Conservation (phyloP, 2,888 invertebrate species). For the Drosophila recens region DNA sequence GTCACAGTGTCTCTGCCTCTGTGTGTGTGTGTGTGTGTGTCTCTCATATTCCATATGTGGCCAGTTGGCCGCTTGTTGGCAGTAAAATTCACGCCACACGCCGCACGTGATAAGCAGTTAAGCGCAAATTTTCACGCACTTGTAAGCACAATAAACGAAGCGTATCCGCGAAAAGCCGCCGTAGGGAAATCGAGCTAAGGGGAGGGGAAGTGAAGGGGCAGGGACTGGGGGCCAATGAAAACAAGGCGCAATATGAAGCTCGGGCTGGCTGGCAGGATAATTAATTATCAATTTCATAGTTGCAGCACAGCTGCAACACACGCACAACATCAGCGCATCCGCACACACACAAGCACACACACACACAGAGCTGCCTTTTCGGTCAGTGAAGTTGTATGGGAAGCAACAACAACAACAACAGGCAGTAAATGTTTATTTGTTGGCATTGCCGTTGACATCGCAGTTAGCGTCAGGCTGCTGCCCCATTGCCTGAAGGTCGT, state of each 20-base stretch:
- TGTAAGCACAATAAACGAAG: conserved; percentile 77
- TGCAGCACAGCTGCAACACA: conserved; percentile 40
- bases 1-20: conserved; percentile 11
- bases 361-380: conserved; percentile 33
- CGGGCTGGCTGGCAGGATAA: conserved; percentile 65
- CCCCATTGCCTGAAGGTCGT: conserved; percentile 65
- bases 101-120: conserved; percentile 78
- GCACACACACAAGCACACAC: conserved; percentile 15
- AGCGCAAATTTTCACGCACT: conserved; percentile 80
- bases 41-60: conserved; percentile 40
- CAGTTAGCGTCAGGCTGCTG: conserved; percentile 37
- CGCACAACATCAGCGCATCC: conserved; percentile 26
- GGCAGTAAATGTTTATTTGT: conserved; percentile 32
- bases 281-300: conserved; percentile 81
- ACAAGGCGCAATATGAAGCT: conserved; percentile 1
- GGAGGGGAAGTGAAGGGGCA: not conserved
- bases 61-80: conserved; percentile 46
- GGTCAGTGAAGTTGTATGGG: conserved; percentile 43
- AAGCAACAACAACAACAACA: conserved; percentile 27
- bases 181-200: conserved; percentile 9
- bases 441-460: conserved; percentile 50
- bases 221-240: conserved; percentile 6
- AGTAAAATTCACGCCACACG: conserved; percentile 72
- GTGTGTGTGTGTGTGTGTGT: conserved; percentile 19
- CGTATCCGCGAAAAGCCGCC: conserved; percentile 70